Base-by-base conservation (phyloP, 2,797 vertebrate species). In the Lepus oiostolus region DNA sequence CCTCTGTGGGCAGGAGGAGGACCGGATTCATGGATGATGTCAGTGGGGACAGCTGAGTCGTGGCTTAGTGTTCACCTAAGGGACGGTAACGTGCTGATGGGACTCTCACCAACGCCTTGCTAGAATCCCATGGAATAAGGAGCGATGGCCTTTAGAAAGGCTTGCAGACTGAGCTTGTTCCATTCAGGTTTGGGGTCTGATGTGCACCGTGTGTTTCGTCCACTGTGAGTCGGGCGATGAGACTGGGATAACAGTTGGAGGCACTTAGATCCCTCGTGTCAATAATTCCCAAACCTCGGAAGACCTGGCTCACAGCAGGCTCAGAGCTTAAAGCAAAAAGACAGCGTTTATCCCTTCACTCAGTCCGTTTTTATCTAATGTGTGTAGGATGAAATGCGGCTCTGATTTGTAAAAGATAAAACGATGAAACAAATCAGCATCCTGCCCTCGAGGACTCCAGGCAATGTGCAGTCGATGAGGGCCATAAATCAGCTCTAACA, bases 121-220 rank as follows among this genome's bases (percentile, higher is more conserved):
- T 58, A 35, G 72, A 88, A 47, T 67, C 85, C 65, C n/a, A 62
- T 26, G 50, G 71, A 83, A 52, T 38, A 58, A 60, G 60, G 52
- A 11, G 32, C 47, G 87, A 54, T 85, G 77, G 83, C 67, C 70
- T 92, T 81, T 30, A 83, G 85, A 79, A 94, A 63, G 63, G 82
- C 89, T 85, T 93, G 42, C 71, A 63, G 87, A 91, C n/a, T 88
- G 84, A 38, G 17, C 38, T 87, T 91, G 42, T n/a, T 94, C 93
- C 52, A 77, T 71, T 79, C 92, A 79, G 71, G 71, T 76, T 85
- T 95, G 65, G 86, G 85, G 83, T 68, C 19, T 68, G 65, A 90
- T 80, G 83, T 86, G 35, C 74, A 93, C 16, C 26, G 16, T 21
- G 68, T 71, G 82, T 77, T 88, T 85, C 72, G 24, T 42, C 21